phyloP scores from a whole-genome alignment of 2,888 invertebrate species.

The Athripsodes cinereus region DNA sequence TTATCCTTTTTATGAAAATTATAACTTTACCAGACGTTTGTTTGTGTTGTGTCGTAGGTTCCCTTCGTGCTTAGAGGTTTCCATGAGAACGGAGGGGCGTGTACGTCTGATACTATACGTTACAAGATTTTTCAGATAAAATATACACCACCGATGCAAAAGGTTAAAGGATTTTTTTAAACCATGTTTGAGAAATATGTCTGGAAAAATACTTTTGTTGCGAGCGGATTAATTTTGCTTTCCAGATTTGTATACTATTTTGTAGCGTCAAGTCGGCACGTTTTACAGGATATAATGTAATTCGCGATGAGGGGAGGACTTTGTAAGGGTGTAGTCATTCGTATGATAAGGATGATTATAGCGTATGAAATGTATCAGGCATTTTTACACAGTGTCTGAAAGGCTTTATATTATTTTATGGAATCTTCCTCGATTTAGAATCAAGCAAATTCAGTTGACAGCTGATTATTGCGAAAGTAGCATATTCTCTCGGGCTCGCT shows the following conservation, averaged over 20 bases:
- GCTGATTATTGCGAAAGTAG: neutral
- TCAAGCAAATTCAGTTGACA: conserved; percentile 1
- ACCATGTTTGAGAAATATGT: neutral
- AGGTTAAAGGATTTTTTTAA: neutral
- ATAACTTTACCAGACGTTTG: neutral
- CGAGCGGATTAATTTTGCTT: neutral
- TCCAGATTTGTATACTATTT: neutral
- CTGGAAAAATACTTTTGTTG: neutral
- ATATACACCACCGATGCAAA: neutral
- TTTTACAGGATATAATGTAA: neutral
- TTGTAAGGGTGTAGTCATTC: neutral
- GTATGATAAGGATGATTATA: neutral
- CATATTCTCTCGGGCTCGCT: neutral
- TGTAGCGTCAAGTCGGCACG: no score
- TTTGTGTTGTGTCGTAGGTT: neutral
- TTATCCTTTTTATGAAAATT: no score
- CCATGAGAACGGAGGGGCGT: conserved; percentile 1
- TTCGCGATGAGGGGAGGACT: neutral
- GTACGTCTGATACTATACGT: neutral
- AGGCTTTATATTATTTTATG: neutral
- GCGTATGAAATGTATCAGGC: neutral
- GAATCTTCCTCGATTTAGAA: neutral
- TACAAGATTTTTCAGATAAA: neutral
- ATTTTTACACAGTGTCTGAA: neutral
- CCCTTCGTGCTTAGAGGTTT: neutral